Base-by-base conservation (phyloP, 2,888 invertebrate species). In the Axea sp. region DNA sequence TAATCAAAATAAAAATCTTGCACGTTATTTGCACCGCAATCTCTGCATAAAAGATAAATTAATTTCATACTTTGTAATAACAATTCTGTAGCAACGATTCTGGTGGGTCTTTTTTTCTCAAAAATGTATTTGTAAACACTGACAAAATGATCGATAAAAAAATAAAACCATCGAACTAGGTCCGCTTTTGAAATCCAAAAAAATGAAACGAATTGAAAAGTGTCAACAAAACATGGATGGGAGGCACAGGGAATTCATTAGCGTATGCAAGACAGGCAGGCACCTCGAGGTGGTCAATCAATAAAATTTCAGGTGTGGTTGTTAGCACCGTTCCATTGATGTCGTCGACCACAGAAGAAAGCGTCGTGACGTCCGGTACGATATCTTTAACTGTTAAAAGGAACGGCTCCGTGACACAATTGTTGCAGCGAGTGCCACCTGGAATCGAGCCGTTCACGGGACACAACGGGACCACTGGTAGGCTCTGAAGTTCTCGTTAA, bases 391-490 rank as follows among this genome's bases (percentile, higher is more conserved):
- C 82, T 39, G 78, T 83, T 62, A 90, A 89, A 79, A 85, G 88
- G 55, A 89, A 89, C 87, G 91, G 91, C 67, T 91, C 92, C 76
- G 90, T 91, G 81, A 90, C 90, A 79, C 90, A 90, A 81, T 88
- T 92, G 80, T 91, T 92, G 77, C 76, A 77, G 43, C 74, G 69
- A 19, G 69, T 78, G 12, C 89, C 93, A 80, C 92, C 93, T 8
- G 93, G 93, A 76, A 92, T 94, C 75, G 93, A 93, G 84, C 93
- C 93, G 78, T 90, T 93, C 80, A 92, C 92, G 87, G 93, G 93
- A 0, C 93, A 93, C 88, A 92, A 92, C 86, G 91, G 91, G 82
- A 91, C 92, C 74, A 90, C 92, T 45, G 93, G 93, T 78, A 93
- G 93, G 93, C 91, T 92, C 76, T 92, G 85, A 87, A 79, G 45